Base-by-base conservation (phyloP, 1,140 invertebrate genomes). In the Penaeus vannamei region DNA sequence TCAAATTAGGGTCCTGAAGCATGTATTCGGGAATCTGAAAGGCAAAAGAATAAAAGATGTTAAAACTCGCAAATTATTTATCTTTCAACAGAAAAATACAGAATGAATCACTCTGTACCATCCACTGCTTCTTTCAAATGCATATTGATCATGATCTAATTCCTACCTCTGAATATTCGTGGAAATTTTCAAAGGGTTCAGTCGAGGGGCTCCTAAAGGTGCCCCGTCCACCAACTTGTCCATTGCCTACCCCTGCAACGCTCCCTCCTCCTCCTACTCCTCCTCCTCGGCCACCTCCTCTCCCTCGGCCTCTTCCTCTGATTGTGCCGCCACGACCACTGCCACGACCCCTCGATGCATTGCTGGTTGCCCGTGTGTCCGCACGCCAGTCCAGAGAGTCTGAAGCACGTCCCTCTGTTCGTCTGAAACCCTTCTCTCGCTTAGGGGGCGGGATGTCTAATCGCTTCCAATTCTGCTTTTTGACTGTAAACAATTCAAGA, bases 401-500 rank as follows among this genome's bases (percentile, higher is more conserved):
- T 90, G 80, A 92, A 91, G n/a, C 93, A 87, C 36, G 87, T 53
- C 79, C 90, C 61, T 91, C 91, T 32, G 92, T 91, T 23, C 93
- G 92, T 84, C 93, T 93, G 91, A 93, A 92, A 60, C 92, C 91
- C 87, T 92, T 92, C 91, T 92, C 90, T 92, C 86, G 72, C 77
- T 64, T 90, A 82, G 80, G 92, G 82, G 89, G 92, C 79, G 87
- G 92, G 86, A 97, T 96, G 91, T 96, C 95, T 81, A 96, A 92
- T 36, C 95, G 96, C 72, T 96, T 95, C 96, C 96, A 97, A 93
- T 96, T 96, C 91, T 96, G 95, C 92, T 96, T 96, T 79, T 94
- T 94, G 82, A 94, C 94, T 95, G 92, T 12, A 92, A 91, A 59
- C 10, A 85, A 85, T 64, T 42, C 60, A 91, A 79, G 80, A 87